Evolutionary conservation across 2,888 invertebrate genomes (phyloP), one percentile per base, ranked within the genome.

Genomic region (Rhagonycha lutea): DNA sequence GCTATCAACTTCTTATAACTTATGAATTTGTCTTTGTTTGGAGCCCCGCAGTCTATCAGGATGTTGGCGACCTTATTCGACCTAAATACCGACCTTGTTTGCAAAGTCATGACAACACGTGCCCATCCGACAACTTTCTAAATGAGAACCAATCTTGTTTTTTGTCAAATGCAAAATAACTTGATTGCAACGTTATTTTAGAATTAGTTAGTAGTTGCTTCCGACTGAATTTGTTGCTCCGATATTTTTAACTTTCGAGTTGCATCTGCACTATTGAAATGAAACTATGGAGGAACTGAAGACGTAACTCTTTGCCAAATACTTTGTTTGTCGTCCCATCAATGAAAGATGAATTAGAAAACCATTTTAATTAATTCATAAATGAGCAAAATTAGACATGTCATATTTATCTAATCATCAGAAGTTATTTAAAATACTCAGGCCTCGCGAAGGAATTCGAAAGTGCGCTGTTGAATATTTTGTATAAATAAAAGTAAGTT

Each of bases 11-110:
- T 47, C 47, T 47, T 47, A 47, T 47, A 65, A 65, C 63, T 73
- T 61, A 75, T 80, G 76, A 82, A 79, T 81, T 78, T 81, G 81
- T 84, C 84, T 82, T 83, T 80, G 81, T 84, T 81, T 81, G 85
- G 86, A 83, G 86, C 85, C 86, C 84, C 84, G 86, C 86, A 85
- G 86, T 86, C 86, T 86, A 85, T 84, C 81, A 83, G 84, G 83
- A 82, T 83, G 82, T 83, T 79, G 79, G 75, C 79, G 78, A 75
- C 77, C 79, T 79, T 79, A 79, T 81, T 82, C 83, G 85, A 85
- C 86, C 86, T 85, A 84, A 86, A 85, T 86, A 84, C 85, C 86
- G 84, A 81, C 85, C 86, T 85, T 84, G 85, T 84, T 84, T 82
- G 81, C 82, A 81, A 79, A 80, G 82, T 79, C 81, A 80, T 79